Conservation (phyloP, 2,797 vertebrate species). For the Mus caroli region DNA sequence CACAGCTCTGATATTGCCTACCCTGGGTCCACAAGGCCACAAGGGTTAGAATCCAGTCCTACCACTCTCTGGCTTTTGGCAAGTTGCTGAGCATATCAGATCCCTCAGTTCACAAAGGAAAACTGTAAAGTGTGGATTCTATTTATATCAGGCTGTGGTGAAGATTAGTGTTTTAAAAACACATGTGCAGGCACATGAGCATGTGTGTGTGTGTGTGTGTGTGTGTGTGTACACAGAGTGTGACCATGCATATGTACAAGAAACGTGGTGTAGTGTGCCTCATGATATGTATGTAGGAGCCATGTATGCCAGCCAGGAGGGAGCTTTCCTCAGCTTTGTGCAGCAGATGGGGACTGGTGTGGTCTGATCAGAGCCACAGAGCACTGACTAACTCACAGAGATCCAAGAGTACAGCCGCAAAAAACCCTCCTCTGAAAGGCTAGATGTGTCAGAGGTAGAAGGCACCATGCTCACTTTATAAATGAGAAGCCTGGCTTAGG, state of each 20-base stretch:
- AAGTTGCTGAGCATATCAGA: background rate
- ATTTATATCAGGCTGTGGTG: background rate
- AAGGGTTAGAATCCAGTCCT: background rate
- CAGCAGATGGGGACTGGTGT: background rate
- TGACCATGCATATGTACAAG: too few relatives aligned
- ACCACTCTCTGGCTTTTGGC: background rate
- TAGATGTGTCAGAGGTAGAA: background rate
- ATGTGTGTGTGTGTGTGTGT: too few relatives aligned
- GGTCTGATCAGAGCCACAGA: background rate
- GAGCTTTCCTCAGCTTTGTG: background rate
- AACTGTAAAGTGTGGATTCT: background rate
- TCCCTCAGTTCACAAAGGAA: background rate
- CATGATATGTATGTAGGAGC: background rate
- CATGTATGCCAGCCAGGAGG: background rate
- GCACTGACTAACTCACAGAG: too few relatives aligned
- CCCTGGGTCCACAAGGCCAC: background rate
- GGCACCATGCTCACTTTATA: background rate
- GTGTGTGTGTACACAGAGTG: background rate
- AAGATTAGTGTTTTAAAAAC: background rate
- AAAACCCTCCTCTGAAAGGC: constrained; percentile 15
- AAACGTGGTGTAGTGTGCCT: rapidly evolving
- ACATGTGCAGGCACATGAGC: background rate
- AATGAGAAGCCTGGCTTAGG: background rate
- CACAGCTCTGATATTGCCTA: background rate
- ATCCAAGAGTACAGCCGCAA: background rate